Evolutionary conservation across 2,888 invertebrate species (phyloP), one percentile per base, ranked within the genome.

Genomic region (Xanthia togata): DNA sequence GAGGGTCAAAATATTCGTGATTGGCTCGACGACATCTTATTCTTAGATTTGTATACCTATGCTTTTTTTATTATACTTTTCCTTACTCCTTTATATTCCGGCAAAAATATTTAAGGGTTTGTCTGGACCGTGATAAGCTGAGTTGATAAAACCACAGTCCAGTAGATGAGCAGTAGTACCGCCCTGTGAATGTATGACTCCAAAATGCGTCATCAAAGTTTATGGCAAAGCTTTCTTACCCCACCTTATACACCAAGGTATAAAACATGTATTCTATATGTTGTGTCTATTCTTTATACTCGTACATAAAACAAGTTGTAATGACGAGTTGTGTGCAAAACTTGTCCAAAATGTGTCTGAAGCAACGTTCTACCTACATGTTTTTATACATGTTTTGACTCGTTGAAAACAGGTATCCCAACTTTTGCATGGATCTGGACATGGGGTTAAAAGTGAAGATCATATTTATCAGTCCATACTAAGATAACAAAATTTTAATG

Each of bases 1-100:
- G 81, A 85, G 88, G 87, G 87, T 87, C 82, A 82, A 82, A 85
- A 84, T 84, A 81, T 84, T 85, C 70, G 68, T 78, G 80, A 87
- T 88, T 78, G 76, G 59, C 26, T 60, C 57, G 76, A 73, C 50
- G 69, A 79, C 68, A 47, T 75, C 71, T 64, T 38, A 73, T 74
- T 78, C 74, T 71, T 38, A 55, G 62, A 68, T 77, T 73, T 68
- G 31, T 71, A 38, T 44, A 44, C 35, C 1, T 59, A 38, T 73
- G 65, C 41, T 53, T 31, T 47, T 47, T 38, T n/a, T 26, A 26
- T 63, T 57, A 41, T 53, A 53, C 53, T 50, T 17, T 17, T 23
- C 26, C 14, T 23, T 14, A 53, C 1, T 26, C 26, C 53, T 55
- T 59, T 26, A 55, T 59, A 20, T 44, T 50, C 41, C 38, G 17